Conservation (phyloP, 2,888 invertebrate species). For the Caenorhabditis sp. region DNA sequence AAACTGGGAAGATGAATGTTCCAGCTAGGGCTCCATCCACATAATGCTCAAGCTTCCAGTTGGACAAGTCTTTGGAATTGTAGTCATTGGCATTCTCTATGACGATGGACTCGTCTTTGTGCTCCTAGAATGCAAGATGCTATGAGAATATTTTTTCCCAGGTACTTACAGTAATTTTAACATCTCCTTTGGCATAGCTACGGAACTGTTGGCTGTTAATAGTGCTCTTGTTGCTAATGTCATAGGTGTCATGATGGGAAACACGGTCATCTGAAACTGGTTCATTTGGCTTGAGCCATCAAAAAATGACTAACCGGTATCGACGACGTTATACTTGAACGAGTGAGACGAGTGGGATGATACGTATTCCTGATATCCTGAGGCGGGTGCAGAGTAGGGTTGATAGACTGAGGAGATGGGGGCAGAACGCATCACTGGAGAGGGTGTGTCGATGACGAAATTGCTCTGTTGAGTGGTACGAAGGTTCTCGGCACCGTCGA, state of each 20-base stretch:
- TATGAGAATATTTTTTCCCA: too few species aligned
- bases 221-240: conserved; percentile 8
- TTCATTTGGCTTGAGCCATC: neutral
- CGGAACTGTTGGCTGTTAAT: conserved; percentile 45
- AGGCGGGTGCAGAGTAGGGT: too few species aligned
- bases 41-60: conserved; percentile 63
- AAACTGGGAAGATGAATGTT: conserved; percentile 56
- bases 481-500: conserved; percentile 53
- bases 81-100: conserved; percentile 41
- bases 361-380: too few species aligned
- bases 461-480: conserved; percentile 39
- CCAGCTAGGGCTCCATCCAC: conserved; percentile 9
- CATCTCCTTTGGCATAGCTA: conserved; percentile 38
- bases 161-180: conserved; percentile 34
- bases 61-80: conserved; percentile 48
- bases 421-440: conserved; percentile 15
- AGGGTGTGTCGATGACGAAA: conserved; percentile 47
- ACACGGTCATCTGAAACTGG: conserved; percentile 13
- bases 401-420: too few species aligned
- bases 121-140: conserved; percentile 31
- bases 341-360: too few species aligned
- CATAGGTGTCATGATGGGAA: conserved; percentile 1
- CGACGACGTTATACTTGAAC: too few species aligned
- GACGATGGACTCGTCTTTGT: conserved; percentile 32
- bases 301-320: conserved; percentile 29